phyloP scores from a whole-genome alignment of 2,888 invertebrate genomes.

The Chrysina gloriosa region DNA sequence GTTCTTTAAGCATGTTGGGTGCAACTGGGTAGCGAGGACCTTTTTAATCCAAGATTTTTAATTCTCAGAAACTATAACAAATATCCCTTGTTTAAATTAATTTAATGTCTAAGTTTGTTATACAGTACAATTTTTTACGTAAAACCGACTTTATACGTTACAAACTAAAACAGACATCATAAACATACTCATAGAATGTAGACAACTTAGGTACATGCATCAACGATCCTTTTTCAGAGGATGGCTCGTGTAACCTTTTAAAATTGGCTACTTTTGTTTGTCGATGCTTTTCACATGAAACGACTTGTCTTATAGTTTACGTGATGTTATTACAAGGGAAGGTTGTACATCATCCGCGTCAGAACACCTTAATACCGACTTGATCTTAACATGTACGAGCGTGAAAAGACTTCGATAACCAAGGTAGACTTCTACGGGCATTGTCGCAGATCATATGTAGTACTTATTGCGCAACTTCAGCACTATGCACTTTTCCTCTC shows the following conservation, averaged over 20 bases:
- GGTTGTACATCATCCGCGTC: conserved; percentile 53
- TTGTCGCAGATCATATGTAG: not conserved
- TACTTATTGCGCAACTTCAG: not conserved
- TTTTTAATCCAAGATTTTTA: too few species aligned
- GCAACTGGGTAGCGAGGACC: too few species aligned
- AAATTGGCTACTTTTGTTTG: conserved; percentile 44
- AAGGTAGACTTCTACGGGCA: not conserved
- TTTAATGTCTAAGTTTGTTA: too few species aligned
- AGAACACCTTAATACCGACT: conserved; percentile 49
- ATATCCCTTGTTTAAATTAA: too few species aligned
- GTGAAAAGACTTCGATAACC: conserved; percentile 38
- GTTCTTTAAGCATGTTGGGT: too few species aligned
- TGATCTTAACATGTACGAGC: conserved; percentile 46
- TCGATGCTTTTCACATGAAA: conserved; percentile 48
- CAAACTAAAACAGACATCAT: not conserved
- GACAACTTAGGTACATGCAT: not conserved
- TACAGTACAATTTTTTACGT: too few species aligned
- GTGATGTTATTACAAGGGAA: conserved; percentile 54
- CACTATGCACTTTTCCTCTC: not conserved
- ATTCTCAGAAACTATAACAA: too few species aligned
- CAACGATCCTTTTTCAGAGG: not conserved
- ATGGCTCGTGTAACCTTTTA: not conserved
- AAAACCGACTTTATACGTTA: too few species aligned
- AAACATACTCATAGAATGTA: not conserved
- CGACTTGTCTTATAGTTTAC: conserved; percentile 55